Evolutionary conservation across 1,140 invertebrate genomes (phyloP).

Genomic region (Aleiodes sp.): DNA sequence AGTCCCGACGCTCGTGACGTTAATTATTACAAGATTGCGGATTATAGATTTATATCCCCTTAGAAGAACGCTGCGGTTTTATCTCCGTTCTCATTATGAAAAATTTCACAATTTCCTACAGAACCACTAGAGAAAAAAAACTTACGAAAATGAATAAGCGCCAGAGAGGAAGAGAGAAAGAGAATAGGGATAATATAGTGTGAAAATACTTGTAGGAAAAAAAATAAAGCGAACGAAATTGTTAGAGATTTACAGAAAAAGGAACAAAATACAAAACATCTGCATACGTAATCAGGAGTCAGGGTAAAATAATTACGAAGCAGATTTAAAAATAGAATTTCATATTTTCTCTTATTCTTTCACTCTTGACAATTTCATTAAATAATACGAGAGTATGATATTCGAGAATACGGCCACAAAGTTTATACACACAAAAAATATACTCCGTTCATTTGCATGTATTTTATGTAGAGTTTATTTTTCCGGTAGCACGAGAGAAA

Average conservation of each 20-base stretch:
- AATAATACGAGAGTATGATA: no score
- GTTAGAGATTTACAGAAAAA: no score
- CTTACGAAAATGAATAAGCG: no score
- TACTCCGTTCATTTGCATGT: no score
- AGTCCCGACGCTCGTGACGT: constrained; percentile 7
- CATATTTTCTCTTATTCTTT: neutral
- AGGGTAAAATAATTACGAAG: neutral
- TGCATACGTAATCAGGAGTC: constrained; percentile 6
- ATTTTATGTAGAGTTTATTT: no score
- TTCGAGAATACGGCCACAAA: no score
- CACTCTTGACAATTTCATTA: neutral
- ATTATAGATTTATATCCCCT: constrained; percentile 18
- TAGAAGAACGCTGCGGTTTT: neutral
- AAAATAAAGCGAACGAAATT: neutral
- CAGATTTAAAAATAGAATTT: neutral
- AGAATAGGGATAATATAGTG: neutral
- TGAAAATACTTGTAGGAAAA: neutral
- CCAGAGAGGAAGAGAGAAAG: neutral
- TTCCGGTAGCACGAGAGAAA: no score
- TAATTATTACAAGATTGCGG: constrained; percentile 24
- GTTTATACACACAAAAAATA: no score
- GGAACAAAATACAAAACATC: no score
- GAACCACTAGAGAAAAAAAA: no score
- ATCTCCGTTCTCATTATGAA: neutral
- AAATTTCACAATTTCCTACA: neutral